Conservation (phyloP, 2,888 invertebrate genomes). For the Glaucopsyche alexis region DNA sequence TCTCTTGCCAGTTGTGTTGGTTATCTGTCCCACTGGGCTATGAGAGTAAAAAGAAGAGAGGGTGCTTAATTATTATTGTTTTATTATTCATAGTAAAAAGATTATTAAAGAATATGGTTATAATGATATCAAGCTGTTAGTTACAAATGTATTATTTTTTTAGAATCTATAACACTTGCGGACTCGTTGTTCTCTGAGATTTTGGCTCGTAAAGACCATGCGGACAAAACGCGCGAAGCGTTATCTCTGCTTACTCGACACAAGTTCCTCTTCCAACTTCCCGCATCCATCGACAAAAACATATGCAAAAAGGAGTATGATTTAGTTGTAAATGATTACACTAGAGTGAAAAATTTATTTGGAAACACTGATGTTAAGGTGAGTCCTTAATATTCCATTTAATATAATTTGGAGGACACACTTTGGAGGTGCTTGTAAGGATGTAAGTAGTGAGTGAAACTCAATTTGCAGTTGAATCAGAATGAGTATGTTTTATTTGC, state of each 20-base stretch:
- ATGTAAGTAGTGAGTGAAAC: no score
- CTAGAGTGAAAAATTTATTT: slow-evolving; percentile 96
- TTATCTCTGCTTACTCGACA: slow-evolving; percentile 95
- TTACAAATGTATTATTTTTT: slow-evolving; percentile 37
- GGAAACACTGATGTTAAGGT: slow-evolving; percentile 94
- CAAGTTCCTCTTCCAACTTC: slow-evolving; percentile 96
- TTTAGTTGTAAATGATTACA: slow-evolving; percentile 98
- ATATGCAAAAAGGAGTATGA: slow-evolving; percentile 97
- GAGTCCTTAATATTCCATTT: slow-evolving; percentile 37
- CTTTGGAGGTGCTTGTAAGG: no score
- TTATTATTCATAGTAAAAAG: no score
- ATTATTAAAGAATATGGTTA: no score
- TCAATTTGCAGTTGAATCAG: no score
- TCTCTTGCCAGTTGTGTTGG: no score
- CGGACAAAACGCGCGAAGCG: slow-evolving; percentile 97
- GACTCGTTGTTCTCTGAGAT: slow-evolving; percentile 96
- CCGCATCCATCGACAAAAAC: slow-evolving; percentile 95
- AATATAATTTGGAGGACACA: not conserved
- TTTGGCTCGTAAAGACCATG: slow-evolving; percentile 93
- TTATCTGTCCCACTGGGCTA: no score
- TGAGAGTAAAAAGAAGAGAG: no score
- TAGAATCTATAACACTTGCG: slow-evolving; percentile 94
- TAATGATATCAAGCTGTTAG: no score
- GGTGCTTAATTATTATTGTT: no score
- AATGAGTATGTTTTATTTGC: no score